A percentile compares a stretch with the other conserved stretches of the same genome.
Conservation (phyloP, 2,797 vertebrate species). For the Diglossa cyanea region DNA sequence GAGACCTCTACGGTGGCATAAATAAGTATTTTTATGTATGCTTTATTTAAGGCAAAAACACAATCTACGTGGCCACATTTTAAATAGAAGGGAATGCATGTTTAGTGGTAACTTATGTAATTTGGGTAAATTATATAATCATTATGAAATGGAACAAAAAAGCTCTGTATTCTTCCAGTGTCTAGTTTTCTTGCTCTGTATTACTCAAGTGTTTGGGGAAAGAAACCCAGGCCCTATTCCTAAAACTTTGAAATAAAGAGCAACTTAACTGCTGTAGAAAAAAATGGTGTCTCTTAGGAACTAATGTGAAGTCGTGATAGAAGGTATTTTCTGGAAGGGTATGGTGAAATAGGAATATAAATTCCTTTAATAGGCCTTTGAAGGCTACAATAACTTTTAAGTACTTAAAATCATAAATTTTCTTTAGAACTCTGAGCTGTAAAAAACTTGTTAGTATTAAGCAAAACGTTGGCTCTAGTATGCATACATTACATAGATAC, state of each 20-base stretch:
- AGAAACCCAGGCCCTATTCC: not conserved
- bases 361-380: constrained; percentile 2
- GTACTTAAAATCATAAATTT: not conserved
- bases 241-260: not conserved
- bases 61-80: not conserved
- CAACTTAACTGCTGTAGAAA: not conserved
- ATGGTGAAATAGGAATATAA: not conserved
- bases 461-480: not conserved
- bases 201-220: not conserved
- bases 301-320: not conserved
- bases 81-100: not conserved
- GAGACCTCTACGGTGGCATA: not conserved
- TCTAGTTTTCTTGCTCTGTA: not conserved
- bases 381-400: not conserved
- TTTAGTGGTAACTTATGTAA: constrained; percentile 5
- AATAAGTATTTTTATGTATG: not conserved
- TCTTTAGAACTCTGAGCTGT: not conserved
- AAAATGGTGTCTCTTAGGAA: not conserved
- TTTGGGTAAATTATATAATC: constrained; percentile 7
- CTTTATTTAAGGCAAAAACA: not conserved
- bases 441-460: not conserved
- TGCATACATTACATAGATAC: not conserved
- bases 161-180: not conserved
- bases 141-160: constrained; percentile 11
- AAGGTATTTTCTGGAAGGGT: not conserved